A percentile compares a stretch with the other conserved stretches of the same genome.
Conservation (phyloP, 2,797 vertebrate genomes). For the Hemibagrus guttatus region DNA sequence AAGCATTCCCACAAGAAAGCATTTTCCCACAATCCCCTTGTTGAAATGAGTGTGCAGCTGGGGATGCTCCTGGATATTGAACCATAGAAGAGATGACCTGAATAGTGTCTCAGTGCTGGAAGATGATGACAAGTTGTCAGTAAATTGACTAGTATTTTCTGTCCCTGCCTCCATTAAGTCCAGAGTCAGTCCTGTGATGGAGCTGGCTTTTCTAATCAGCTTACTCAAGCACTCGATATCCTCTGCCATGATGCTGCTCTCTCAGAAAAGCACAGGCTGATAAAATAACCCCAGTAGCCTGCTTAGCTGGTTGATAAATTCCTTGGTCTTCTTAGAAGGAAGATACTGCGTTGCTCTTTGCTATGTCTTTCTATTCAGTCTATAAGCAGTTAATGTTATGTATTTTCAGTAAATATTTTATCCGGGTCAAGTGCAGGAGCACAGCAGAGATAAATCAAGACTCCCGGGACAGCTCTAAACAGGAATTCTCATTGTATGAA, state of each 20-base stretch:
- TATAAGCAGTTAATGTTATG: neutral
- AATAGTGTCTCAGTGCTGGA: neutral
- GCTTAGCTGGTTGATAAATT: neutral
- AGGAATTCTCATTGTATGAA: no score
- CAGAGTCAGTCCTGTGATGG: constrained; percentile 3
- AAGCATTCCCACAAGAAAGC: neutral
- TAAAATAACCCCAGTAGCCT: neutral
- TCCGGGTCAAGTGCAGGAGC: neutral
- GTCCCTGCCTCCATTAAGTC: neutral
- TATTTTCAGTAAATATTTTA: neutral
- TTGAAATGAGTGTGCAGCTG: neutral
- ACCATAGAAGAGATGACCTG: neutral
- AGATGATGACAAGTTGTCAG: constrained; percentile 10
- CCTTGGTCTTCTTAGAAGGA: neutral
- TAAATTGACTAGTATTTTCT: neutral
- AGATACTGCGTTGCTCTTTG: neutral
- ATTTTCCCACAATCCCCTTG: neutral
- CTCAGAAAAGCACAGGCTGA: neutral
- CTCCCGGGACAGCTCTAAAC: no score
- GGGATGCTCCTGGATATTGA: neutral
- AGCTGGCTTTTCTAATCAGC: neutral
- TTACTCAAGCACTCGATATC: constrained; percentile 3
- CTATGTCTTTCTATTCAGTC: neutral
- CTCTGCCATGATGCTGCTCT: neutral
- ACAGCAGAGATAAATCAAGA: no score